phyloP scores from a whole-genome alignment of 2,888 invertebrate species.

The Eilema depressum region DNA sequence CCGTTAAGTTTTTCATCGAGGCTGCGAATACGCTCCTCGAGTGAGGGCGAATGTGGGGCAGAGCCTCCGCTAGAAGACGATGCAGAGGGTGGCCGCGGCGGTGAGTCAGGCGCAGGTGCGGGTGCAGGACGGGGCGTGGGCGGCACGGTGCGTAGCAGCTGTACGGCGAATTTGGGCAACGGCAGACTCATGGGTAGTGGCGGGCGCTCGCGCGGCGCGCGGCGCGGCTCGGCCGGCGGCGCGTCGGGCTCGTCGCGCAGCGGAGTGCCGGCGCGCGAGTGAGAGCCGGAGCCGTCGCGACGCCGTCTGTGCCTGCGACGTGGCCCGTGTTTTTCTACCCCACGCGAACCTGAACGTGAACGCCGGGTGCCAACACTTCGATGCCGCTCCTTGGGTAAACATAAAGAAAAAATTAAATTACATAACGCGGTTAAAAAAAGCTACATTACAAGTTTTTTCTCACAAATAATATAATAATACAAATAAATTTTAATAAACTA shows the following conservation, averaged over 20 bases:
- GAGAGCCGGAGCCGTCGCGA: conserved; percentile 80
- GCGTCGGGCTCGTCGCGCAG: conserved; percentile 90
- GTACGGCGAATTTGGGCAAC: conserved; percentile 94
- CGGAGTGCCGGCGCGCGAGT: conserved; percentile 86
- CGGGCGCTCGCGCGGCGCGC: conserved; percentile 88
- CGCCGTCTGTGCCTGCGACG: conserved; percentile 83
- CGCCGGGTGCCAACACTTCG: conserved; percentile 66
- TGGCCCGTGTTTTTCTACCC: conserved; percentile 69
- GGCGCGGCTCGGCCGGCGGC: conserved; percentile 91
- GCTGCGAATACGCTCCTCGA: conserved; percentile 96
- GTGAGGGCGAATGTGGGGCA: conserved; percentile 91
- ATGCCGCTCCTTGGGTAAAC: conserved; percentile 68
- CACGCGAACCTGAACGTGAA: conserved; percentile 71
- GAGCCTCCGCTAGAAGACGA: conserved; percentile 91
- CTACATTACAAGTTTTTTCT: background rate
- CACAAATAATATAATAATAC: no score
- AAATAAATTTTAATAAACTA: no score
- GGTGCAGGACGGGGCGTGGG: conserved; percentile 81
- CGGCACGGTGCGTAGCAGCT: conserved; percentile 86
- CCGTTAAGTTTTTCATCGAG: conserved; percentile 96
- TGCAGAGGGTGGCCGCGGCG: conserved; percentile 90
- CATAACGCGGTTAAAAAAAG: background rate
- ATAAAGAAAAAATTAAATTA: background rate
- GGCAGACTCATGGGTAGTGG: conserved; percentile 93
- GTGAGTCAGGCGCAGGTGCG: conserved; percentile 88